phyloP scores from a whole-genome alignment of 2,888 invertebrate species.

The Apamea monoglypha region DNA sequence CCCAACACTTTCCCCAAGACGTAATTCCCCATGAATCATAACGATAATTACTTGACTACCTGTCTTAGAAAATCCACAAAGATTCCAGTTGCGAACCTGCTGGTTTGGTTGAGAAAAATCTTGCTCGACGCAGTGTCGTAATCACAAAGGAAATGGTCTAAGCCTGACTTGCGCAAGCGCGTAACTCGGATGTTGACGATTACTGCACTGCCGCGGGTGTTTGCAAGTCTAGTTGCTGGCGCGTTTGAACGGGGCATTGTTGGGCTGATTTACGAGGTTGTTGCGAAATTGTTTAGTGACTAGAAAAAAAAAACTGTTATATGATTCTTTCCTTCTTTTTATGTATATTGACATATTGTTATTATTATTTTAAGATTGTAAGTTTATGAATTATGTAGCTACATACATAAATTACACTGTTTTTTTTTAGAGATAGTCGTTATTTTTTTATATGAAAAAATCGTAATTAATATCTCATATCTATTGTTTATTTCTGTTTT shows the following conservation, averaged over 20 bases:
- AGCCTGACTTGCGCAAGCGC: constrained; percentile 76
- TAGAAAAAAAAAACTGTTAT: neutral
- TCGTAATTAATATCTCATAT: neutral
- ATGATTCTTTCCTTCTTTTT: neutral
- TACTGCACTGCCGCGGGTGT: constrained; percentile 73
- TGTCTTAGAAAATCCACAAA: constrained; percentile 69
- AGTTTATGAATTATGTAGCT: neutral
- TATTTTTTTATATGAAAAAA: too few relatives aligned
- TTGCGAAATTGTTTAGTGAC: constrained; percentile 19
- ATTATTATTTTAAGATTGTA: neutral
- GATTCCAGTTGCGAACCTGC: constrained; percentile 71
- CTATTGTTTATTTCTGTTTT: neutral
- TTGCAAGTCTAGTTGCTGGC: constrained; percentile 64
- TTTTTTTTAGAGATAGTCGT: too few relatives aligned
- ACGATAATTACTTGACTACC: constrained; percentile 68
- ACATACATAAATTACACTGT: neutral
- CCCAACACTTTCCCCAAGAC: constrained; percentile 61
- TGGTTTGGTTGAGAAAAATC: constrained; percentile 79
- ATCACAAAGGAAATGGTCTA: constrained; percentile 77
- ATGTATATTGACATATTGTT: neutral
- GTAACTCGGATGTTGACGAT: constrained; percentile 86
- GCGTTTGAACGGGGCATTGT: constrained; percentile 60
- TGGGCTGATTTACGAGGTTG: constrained; percentile 14
- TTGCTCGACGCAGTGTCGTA: constrained; percentile 74
- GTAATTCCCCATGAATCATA: constrained; percentile 67